These are phyloP conservation scores for Lucilia cuprina DNA, from an alignment of 1,140 invertebrate species.

Conservation along the genomic window DNA sequence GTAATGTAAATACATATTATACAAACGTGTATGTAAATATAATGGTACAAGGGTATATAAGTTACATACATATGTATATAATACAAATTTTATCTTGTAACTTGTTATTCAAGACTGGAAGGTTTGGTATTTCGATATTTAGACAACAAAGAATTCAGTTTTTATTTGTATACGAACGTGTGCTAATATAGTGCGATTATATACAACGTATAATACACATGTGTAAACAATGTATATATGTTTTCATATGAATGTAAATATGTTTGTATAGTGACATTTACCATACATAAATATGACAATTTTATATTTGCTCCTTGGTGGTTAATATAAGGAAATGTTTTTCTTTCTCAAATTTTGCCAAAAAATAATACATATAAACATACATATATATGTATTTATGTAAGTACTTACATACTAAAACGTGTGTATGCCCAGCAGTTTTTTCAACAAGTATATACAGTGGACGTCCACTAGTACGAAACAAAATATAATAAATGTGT, in stretches of 20 bases:
- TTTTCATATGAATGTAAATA: neutral
- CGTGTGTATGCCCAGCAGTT: neutral
- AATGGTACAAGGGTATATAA: neutral
- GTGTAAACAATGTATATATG: neutral
- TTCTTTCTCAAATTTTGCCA: slow-evolving; percentile 7
- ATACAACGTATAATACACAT: neutral
- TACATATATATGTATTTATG: neutral
- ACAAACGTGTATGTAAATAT: too few relatives aligned
- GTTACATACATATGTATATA: neutral
- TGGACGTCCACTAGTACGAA: too few relatives aligned
- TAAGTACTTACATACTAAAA: neutral
- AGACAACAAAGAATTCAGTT: neutral
- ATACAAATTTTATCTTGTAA: neutral
- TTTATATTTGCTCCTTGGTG: neutral
- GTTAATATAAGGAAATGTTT: neutral
- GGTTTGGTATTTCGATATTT: neutral
- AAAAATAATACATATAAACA: neutral
- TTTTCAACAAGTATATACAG: neutral
- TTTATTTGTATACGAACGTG: neutral
- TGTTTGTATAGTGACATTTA: too few relatives aligned
- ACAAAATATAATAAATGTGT: too few relatives aligned
- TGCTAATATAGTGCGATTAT: too few relatives aligned
- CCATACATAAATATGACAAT: neutral
- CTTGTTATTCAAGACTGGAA: neutral
- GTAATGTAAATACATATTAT: neutral